Evolutionary conservation across 2,113 vertebrate genomes (phyloP).

Genomic region (Suncus etruscus): DNA sequence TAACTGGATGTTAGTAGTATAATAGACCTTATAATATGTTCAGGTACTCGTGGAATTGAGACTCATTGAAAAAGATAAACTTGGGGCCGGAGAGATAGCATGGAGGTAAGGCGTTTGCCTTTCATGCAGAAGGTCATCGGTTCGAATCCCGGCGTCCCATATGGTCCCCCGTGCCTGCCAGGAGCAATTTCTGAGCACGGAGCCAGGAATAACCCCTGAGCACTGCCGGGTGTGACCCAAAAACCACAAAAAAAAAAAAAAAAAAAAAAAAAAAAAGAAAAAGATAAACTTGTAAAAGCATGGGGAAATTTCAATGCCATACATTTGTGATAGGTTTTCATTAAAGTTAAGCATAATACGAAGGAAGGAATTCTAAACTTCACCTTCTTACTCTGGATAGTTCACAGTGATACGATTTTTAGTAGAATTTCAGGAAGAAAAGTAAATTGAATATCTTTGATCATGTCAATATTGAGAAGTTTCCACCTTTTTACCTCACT

Average conservation of each 20-base stretch:
- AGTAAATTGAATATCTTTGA: not conserved
- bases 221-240: no score
- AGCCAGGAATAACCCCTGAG: no score
- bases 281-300: constrained; percentile 28
- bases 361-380: not conserved
- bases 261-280: no score
- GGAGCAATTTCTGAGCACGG: no score
- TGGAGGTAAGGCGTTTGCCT: no score
- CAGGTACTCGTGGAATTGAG: not conserved
- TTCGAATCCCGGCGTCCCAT: no score
- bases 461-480: not conserved
- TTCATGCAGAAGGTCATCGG: no score
- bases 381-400: not conserved
- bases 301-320: not conserved
- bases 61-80: not conserved
- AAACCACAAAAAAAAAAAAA: no score
- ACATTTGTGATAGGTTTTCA: not conserved
- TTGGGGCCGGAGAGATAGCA: no score
- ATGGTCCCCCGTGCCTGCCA: no score
- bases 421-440: constrained; percentile 28
- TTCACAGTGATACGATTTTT: not conserved
- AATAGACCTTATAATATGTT: not conserved
- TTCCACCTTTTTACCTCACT: not conserved
- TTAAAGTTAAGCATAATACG: constrained; percentile 3
- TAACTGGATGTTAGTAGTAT: not conserved